These are phyloP conservation scores for Metallyticus violacea DNA, from an alignment of 2,888 invertebrate species.

Conservation along the genomic window DNA sequence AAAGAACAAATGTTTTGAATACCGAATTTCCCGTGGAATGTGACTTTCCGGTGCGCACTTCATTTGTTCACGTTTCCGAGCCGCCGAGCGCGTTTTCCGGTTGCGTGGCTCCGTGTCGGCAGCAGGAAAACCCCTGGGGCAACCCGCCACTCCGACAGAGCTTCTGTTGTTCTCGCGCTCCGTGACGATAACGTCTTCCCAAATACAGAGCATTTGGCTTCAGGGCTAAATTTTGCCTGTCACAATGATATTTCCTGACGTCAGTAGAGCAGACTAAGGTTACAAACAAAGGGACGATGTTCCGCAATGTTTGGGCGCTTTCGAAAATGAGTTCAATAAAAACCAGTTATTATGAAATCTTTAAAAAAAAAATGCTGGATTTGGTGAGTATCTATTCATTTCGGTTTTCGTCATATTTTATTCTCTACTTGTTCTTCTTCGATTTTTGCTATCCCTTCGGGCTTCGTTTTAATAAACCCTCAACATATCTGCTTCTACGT, in stretches of 20 bases:
- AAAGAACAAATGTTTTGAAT: slow-evolving; percentile 31
- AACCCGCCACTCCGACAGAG: not conserved
- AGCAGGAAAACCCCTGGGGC: not conserved
- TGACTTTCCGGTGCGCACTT: slow-evolving; percentile 31
- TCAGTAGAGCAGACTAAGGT: not conserved
- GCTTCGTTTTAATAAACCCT: too few species aligned
- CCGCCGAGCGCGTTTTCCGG: slow-evolving; percentile 31
- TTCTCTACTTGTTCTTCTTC: too few species aligned
- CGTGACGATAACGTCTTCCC: not conserved
- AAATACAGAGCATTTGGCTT: not conserved
- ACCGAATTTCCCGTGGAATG: slow-evolving; percentile 31
- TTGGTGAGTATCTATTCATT: too few species aligned
- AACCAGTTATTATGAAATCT: too few species aligned
- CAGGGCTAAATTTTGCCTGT: not conserved
- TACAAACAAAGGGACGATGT: not conserved
- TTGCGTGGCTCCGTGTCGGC: slow-evolving; percentile 18
- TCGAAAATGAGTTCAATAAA: too few species aligned
- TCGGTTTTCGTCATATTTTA: too few species aligned
- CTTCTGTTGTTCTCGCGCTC: not conserved
- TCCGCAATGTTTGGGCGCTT: not conserved
- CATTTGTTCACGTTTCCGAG: slow-evolving; percentile 31
- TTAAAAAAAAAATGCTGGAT: too few species aligned
- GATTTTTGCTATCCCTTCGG: too few species aligned
- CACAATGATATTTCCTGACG: not conserved
- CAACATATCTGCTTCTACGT: too few species aligned